Evolutionary conservation across 2,888 invertebrate species (phyloP), one percentile per base, ranked within the genome.

Genomic region (Perizoma affinitatum): DNA sequence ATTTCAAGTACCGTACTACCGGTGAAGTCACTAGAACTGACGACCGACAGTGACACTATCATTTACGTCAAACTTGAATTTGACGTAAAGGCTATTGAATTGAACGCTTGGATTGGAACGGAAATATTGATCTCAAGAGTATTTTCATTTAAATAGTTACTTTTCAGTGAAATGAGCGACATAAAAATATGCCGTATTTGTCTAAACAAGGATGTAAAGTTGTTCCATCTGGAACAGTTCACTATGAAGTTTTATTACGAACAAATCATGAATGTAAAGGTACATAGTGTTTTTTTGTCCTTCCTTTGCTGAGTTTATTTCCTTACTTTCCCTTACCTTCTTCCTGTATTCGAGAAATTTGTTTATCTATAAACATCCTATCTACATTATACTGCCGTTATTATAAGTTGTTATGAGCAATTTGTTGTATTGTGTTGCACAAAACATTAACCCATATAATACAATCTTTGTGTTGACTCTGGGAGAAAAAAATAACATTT

Each of bases 131-230:
- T 22, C 3, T 22, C 22, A 22, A 22, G 22, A 22, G 22, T 22
- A 22, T 22, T 22, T 22, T 22, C 22, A 22, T 22, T 22, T 22
- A 2, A 22, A 22, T 22, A 22, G 22, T 22, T 22, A 40, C 49
- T 10, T 10, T 6, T 54, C 22, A 58, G 47, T 11, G 60, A 56
- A 44, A 85, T 84, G 84, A 66, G 75, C 47, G 71, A 76, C 33
- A 58, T 80, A 10, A 75, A 79, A 71, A 70, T 80, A 62, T 86
- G 85, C 59, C 76, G 84, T 48, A 81, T 84, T 64, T 86, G 85
- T 61, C 69, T 86, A 11, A 71, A 70, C 35, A 79, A 76, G 11
- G 80, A 81, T 51, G 75, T 73, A 7, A 84, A 82, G 73, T 67
- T 83, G 61, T 84, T 76, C 58, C 71, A 78, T 48, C 73, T 78